phyloP scores from a whole-genome alignment of 2,113 vertebrate genomes.

The Dolichallabes microphthalmus region DNA sequence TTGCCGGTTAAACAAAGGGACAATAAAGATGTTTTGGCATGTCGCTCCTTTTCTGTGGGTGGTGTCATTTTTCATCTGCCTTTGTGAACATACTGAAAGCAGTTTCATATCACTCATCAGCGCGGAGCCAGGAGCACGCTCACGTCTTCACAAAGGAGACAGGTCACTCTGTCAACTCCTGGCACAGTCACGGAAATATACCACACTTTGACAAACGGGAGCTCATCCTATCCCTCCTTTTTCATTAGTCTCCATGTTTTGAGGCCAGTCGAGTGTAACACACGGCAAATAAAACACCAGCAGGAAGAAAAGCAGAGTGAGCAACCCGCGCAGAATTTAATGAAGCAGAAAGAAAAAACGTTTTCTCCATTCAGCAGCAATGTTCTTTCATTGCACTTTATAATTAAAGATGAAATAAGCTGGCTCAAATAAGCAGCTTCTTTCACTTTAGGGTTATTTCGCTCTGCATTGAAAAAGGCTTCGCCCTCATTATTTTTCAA shows the following conservation, averaged over 20 bases:
- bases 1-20: neutral
- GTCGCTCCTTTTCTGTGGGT: neutral
- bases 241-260: constrained; percentile 48
- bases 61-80: constrained; percentile 1
- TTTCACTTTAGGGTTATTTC: constrained; percentile 48
- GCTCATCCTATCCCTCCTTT: constrained; percentile 35
- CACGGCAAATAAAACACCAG: constrained; percentile 33
- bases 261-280: constrained; percentile 41
- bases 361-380: constrained; percentile 47
- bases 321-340: constrained; percentile 44
- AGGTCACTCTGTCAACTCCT: constrained; percentile 43
- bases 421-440: constrained; percentile 45
- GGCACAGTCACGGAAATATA: constrained; percentile 26
- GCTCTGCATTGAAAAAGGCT: constrained; percentile 48
- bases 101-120: constrained; percentile 29
- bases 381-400: constrained; percentile 50
- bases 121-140: constrained; percentile 5
- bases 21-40: constrained; percentile 21
- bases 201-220: constrained; percentile 21
- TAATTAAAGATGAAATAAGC: constrained; percentile 58
- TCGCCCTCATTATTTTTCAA: constrained; percentile 47
- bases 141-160: constrained; percentile 37
- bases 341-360: constrained; percentile 48
- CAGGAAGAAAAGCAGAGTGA: constrained; percentile 8
- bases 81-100: constrained; percentile 33